Evolutionary conservation across 2,888 invertebrate species (phyloP), one percentile per base, ranked within the genome.

Genomic region (Bombylius discolor): DNA sequence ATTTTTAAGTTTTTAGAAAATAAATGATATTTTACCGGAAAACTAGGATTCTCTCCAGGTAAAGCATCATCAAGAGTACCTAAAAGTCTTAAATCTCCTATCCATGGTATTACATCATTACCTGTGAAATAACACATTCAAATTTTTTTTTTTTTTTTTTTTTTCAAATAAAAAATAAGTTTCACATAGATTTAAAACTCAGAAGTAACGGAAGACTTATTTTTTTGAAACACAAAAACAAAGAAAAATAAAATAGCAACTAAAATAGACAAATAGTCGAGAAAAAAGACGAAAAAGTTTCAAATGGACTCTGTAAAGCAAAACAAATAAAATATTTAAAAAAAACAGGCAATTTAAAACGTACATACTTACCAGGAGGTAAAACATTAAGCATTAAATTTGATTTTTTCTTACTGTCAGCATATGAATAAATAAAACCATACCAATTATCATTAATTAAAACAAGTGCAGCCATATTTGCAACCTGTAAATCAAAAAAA

Each of bases 341-440:
- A 23, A 23, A 23, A 23, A 23, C 23, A 23, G 1, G 23, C 23
- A 23, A 23, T 23, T 23, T 23, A 23, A 23, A 23, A 23, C 23
- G 23, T 23, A 23, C 23, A 3, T 23, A 23, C 23, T 74, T 70
- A 14, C 91, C 90, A 47, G 89, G 92, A 60, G 89, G 84, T 67
- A 95, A 77, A 42, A 92, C 79, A 34, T 91, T 90, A 39, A 97
- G 77, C 85, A 96, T 87, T 48, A 97, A 76, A 70, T 95, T 95
- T 0, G 95, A 94, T 70, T 90, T 90, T 71, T 91, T 91, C 67
- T 90, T 90, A 49, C 82, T 87, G 70, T 96, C 96, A 13, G 93
- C 91, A 86, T 91, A 94, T 0, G 95, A 92, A 65, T 92, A 88
- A 58, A 97, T 78, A 60, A 94, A 87, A n/a, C 96, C 96, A 77